Percentiles rank a stretch among this genome's conserved stretches.
These are phyloP conservation scores for Vireo griseus DNA, from an alignment of 2,797 vertebrate species.

Conservation along the genomic window DNA sequence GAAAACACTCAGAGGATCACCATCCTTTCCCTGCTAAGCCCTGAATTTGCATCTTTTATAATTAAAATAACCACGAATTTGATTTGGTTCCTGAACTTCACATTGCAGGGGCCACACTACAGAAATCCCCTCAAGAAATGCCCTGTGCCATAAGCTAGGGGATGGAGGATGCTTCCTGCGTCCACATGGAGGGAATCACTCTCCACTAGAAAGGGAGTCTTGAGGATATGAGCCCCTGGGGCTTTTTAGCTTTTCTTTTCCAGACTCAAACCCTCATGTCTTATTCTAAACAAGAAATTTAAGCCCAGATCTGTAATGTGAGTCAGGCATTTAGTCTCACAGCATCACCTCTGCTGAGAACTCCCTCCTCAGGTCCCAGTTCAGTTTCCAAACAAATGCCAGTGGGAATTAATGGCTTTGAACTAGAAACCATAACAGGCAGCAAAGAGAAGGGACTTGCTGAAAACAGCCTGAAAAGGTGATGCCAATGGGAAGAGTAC, in stretches of 20 bases:
- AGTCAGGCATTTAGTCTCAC: background rate
- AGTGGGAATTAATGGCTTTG: fast-evolving
- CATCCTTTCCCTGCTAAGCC: background rate
- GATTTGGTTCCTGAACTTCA: background rate
- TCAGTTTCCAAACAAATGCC: background rate
- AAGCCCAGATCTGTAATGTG: background rate
- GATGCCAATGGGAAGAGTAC: fast-evolving
- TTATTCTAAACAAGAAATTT: background rate
- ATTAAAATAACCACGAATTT: background rate
- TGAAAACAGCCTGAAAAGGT: background rate
- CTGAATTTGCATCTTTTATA: background rate
- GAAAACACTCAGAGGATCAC: fast-evolving
- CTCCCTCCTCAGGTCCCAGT: background rate
- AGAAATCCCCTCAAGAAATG: background rate
- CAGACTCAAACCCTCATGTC: background rate
- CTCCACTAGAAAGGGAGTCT: background rate
- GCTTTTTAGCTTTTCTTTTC: background rate
- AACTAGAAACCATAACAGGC: background rate
- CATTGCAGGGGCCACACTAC: background rate
- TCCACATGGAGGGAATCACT: fast-evolving
- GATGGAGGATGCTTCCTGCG: background rate
- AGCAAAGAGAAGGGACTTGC: background rate
- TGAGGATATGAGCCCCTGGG: background rate
- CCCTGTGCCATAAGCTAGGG: background rate
- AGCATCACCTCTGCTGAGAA: background rate